Evolutionary conservation across 2,888 invertebrate genomes (phyloP), one percentile per base, ranked within the genome.

Genomic region (Drosophila anomelani): DNA sequence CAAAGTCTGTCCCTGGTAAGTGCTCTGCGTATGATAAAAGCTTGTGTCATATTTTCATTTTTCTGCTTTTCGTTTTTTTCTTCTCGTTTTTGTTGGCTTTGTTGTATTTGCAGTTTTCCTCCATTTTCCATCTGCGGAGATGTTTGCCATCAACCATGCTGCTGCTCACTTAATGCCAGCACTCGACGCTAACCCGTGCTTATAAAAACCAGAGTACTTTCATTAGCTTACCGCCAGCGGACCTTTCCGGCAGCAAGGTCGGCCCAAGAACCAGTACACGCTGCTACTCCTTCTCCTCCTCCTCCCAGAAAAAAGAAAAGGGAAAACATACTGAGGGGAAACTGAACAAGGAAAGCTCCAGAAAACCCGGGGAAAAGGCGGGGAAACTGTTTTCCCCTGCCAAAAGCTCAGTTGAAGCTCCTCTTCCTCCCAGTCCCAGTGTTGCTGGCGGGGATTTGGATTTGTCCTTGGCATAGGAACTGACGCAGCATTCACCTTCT

Each of bases 211-310:
- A 75, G 74, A 84, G 87, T 79, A 81, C 81, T 84, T 88, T 86
- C 84, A 88, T 84, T 84, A 84, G 89, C 87, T 88, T 76, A 83
- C 64, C 78, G 61, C 86, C 72, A 77, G 76, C 63, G 86, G 80
- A 76, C 67, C 68, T 43, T 56, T 32, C 36, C 34, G 57, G 53
- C 71, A 54, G 67, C 86, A 82, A 83, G 86, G 84, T 79, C 87
- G 80, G 62, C 61, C 46, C 39, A 23, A 36, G 17, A 41, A 4
- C 41, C 41, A 60, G 58, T 60, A 41, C 23, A 32, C 13, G 20
- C 20, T 26, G 13, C 38, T 36, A 8, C n/a, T 41, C 32, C 56
- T n/a, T n/a, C n/a, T 20, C 20, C 20, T 20, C 20, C 20, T 53
- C 54, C 61, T 36, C 17, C 39, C 43, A 58, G 5, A 15, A 29